Evolutionary conservation across 2,797 vertebrate species (phyloP).

Genomic region (Sternotherus odoratus): DNA sequence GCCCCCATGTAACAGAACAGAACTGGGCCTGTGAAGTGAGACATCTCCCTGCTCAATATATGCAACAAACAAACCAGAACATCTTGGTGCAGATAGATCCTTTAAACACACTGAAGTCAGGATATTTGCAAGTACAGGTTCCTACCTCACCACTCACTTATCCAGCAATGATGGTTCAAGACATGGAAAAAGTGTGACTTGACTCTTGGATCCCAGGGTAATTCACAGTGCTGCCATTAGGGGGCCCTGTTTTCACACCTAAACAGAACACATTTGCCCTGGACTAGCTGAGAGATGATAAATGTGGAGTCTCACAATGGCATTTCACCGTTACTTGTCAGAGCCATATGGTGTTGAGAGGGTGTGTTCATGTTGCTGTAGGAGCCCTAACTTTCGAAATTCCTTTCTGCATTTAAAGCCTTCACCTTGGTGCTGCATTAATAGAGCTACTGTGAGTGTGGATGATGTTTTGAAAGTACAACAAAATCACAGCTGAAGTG

Average conservation of each 20-base stretch:
- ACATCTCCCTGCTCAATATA: not conserved
- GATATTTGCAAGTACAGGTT: not conserved
- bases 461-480: conserved; percentile 8
- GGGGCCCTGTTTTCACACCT: conserved; percentile 12
- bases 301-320: not conserved
- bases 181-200: conserved; percentile 28
- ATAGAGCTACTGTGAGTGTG: not conserved
- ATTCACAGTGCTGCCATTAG: not conserved
- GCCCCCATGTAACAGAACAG: not conserved
- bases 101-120: not conserved
- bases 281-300: conserved; percentile 19
- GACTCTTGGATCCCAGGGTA: conserved; percentile 21
- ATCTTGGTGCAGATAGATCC: not conserved
- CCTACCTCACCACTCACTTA: not conserved
- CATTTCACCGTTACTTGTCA: not conserved
- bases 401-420: not conserved
- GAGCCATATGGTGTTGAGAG: not conserved
- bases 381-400: not conserved
- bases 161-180: not conserved
- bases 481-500: not conserved
- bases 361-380: not conserved
- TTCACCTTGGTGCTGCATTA: not conserved
- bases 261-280: not conserved
- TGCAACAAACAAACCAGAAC: conserved; percentile 22
- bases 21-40: not conserved